Conservation (phyloP, 2,888 invertebrate species). For the Tetragnatha montana region DNA sequence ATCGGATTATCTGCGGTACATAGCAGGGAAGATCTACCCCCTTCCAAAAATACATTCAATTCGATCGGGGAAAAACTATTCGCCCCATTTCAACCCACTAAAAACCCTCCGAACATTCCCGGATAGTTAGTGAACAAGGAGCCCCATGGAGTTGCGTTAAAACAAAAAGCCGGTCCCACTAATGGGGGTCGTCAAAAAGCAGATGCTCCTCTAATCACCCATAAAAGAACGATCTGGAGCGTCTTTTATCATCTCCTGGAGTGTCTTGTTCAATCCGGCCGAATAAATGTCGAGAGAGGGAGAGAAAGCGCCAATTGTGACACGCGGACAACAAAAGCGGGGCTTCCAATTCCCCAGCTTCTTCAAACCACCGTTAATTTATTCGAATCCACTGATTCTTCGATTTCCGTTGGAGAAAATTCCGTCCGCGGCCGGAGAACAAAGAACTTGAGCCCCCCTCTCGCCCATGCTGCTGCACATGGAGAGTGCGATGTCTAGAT, state of each 20-base stretch:
- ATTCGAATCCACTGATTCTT: conserved; percentile 62
- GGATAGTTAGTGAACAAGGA: no score
- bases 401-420: conserved; percentile 58
- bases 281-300: neutral
- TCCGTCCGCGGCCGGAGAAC: conserved; percentile 35
- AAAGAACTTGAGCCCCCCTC: conserved; percentile 39
- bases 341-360: conserved; percentile 45
- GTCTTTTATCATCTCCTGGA: conserved; percentile 8
- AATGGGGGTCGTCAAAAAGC: neutral
- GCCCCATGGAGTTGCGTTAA: neutral
- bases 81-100: no score
- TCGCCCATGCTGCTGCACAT: neutral
- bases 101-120: no score
- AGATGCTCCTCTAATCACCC: neutral
- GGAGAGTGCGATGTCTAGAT: neutral
- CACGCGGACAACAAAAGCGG: conserved; percentile 43
- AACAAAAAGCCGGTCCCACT: neutral
- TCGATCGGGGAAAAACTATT: no score
- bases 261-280: neutral
- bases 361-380: conserved; percentile 63
- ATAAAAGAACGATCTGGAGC: neutral
- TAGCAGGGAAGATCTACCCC: no score
- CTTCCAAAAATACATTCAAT: no score
- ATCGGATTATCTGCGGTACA: no score
- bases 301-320: conserved; percentile 51